Percentiles rank a stretch among this genome's conserved stretches.
Evolutionary conservation across 2,888 invertebrate species (phyloP).

Genomic region (Lamproptera curius): DNA sequence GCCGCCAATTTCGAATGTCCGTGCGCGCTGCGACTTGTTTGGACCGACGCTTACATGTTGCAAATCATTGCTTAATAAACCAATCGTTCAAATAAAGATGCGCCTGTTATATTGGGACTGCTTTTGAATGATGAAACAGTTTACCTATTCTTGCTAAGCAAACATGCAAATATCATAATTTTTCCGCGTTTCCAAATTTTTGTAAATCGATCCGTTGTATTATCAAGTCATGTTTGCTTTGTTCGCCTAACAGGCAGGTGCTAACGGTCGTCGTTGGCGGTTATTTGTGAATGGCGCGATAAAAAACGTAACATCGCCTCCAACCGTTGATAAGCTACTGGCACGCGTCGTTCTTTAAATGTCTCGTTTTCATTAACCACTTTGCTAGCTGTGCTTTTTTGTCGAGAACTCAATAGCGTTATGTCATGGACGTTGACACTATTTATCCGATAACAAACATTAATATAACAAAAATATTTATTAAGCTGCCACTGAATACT

Average conservation of each 20-base stretch:
- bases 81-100: too few species aligned
- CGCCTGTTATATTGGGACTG: too few species aligned
- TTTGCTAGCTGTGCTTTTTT: too few species aligned
- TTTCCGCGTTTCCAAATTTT: not conserved
- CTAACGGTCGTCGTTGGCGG: conserved; percentile 66
- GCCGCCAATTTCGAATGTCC: conserved; percentile 48
- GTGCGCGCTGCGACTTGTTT: conserved; percentile 44
- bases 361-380: too few species aligned
- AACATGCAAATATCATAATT: not conserved
- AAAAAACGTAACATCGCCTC: conserved; percentile 53
- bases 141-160: not conserved
- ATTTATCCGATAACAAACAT: too few species aligned
- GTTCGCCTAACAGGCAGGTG: conserved; percentile 49
- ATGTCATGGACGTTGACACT: too few species aligned
- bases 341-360: conserved; percentile 44
- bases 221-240: conserved; percentile 23
- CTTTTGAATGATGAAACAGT: too few species aligned
- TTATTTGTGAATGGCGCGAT: conserved; percentile 62
- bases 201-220: not conserved
- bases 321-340: conserved; percentile 48
- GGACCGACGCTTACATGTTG: too few species aligned
- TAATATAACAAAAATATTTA: too few species aligned
- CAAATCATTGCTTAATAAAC: too few species aligned
- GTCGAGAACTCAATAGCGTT: too few species aligned
- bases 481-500: too few species aligned